Conservation (phyloP, 2,888 invertebrate genomes). For the Macaria notata region DNA sequence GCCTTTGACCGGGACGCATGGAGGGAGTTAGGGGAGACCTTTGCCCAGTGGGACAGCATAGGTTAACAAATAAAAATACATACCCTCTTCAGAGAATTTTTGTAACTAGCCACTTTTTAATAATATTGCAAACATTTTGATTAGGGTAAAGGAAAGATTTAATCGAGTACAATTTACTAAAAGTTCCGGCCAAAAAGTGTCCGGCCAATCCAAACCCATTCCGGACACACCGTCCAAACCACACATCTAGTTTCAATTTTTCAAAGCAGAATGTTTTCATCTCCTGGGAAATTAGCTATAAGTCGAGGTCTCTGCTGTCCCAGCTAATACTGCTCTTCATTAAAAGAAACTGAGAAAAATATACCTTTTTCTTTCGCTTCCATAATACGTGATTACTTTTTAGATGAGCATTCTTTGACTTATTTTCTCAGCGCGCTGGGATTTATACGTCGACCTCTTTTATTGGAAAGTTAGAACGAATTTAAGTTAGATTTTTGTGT, state of each 20-base stretch:
- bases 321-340: slow-evolving; percentile 40
- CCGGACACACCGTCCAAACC: no score
- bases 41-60: no score
- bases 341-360: slow-evolving; percentile 31
- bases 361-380: slow-evolving; percentile 23
- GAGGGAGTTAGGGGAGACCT: no score
- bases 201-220: no score
- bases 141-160: no score
- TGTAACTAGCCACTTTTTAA: no score
- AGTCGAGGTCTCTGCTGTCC: slow-evolving; percentile 38
- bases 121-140: no score
- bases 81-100: no score
- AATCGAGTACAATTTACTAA: no score
- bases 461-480: slow-evolving; percentile 8
- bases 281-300: slow-evolving; percentile 47
- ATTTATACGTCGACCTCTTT: slow-evolving; percentile 7
- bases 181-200: no score
- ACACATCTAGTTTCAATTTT: slow-evolving; percentile 42
- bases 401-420: slow-evolving; percentile 26
- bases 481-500: background rate
- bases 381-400: slow-evolving; percentile 29
- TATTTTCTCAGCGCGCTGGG: slow-evolving; percentile 13
- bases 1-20: no score
- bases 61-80: no score
- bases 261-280: slow-evolving; percentile 41